These are phyloP conservation scores for Spondyliosoma cantharus DNA, from an alignment of 2,797 vertebrate species.

Conservation along the genomic window DNA sequence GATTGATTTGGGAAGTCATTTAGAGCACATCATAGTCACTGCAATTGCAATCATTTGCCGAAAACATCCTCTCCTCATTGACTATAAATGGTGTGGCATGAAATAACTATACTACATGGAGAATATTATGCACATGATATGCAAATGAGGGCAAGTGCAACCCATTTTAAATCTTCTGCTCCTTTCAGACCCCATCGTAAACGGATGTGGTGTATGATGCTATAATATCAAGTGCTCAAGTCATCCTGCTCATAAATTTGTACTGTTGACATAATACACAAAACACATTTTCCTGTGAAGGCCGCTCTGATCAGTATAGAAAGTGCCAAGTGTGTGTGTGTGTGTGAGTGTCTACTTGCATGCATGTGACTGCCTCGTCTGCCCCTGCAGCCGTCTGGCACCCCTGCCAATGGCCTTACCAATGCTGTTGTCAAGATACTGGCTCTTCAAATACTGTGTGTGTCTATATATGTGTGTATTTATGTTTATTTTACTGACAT, in stretches of 20 bases:
- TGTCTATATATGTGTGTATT: constrained; percentile 27
- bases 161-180: background rate
- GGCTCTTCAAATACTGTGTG: constrained; percentile 11
- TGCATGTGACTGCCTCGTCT: constrained; percentile 49
- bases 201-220: background rate
- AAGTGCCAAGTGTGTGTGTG: constrained; percentile 36
- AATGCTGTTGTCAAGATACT: constrained; percentile 71
- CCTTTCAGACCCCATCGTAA: background rate
- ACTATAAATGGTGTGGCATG: background rate
- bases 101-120: background rate
- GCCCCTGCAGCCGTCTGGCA: constrained; percentile 74
- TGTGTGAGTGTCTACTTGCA: constrained; percentile 14
- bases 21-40: background rate
- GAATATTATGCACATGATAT: too few relatives aligned
- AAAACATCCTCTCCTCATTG: background rate
- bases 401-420: constrained; percentile 69
- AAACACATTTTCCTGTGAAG: constrained; percentile 10
- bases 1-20: background rate
- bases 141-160: too few relatives aligned
- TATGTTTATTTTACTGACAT: background rate
- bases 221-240: background rate
- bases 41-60: background rate
- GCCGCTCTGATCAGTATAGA: constrained; percentile 34
- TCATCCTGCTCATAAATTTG: constrained; percentile 3
- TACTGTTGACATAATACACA: background rate